These are phyloP conservation scores for Bolinopsis microptera DNA, from an alignment of 37 sponge, comb jelly and placozoan genomes.

Conservation along the genomic window DNA sequence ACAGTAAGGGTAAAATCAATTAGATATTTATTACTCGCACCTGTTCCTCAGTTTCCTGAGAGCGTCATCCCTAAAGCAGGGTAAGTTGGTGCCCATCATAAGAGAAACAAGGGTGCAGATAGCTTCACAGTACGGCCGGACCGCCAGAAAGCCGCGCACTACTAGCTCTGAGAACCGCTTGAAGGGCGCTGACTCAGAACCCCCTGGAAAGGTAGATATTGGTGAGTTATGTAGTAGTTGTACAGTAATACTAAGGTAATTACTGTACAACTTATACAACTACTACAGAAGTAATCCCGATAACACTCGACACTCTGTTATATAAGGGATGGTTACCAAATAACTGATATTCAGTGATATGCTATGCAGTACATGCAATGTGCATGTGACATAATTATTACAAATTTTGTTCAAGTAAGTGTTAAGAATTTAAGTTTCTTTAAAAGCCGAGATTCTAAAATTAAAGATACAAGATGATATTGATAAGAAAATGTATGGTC, in stretches of 20 bases:
- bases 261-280: no score
- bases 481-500: not conserved
- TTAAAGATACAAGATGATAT: no score
- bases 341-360: not conserved
- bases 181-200: slow-evolving; percentile 17
- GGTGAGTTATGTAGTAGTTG: not conserved
- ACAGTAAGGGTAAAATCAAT: no score
- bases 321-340: not conserved
- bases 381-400: no score
- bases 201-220: not conserved
- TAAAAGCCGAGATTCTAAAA: no score
- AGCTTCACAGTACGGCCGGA: slow-evolving; percentile 85
- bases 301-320: not conserved
- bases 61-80: slow-evolving; percentile 95
- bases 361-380: no score
- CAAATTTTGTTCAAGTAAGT: no score
- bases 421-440: no score
- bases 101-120: slow-evolving; percentile 87
- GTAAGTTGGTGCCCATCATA: slow-evolving; percentile 95
- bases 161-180: slow-evolving; percentile 88
- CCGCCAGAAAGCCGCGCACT: slow-evolving; percentile 86
- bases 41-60: slow-evolving; percentile 67
- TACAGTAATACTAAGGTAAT: no score
- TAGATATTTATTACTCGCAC: not conserved
- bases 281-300: no score